phyloP scores from a whole-genome alignment of 2,797 vertebrate species.

The Centropyge bicolor region DNA sequence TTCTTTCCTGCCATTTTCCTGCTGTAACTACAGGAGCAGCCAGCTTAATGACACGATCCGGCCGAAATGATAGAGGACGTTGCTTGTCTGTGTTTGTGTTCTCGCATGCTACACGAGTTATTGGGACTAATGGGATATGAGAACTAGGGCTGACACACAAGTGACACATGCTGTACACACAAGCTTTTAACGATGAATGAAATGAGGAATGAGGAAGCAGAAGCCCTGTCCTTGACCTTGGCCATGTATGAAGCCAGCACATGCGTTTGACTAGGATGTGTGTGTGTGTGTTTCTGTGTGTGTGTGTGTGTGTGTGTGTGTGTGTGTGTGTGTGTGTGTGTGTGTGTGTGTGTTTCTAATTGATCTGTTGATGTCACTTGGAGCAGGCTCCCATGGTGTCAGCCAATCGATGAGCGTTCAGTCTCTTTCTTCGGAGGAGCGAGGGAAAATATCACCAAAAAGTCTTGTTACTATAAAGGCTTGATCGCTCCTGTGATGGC shows the following conservation, averaged over 20 bases:
- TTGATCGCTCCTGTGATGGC: background rate
- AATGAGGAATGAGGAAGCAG: slow-evolving; percentile 16
- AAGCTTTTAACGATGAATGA: slow-evolving; percentile 18
- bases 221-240: slow-evolving; percentile 62
- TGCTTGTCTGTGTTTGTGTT: slow-evolving; percentile 53
- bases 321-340: slow-evolving; percentile 19
- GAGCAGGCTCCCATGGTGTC: slow-evolving; percentile 40
- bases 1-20: slow-evolving; percentile 54
- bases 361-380: slow-evolving; percentile 76
- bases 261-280: slow-evolving; percentile 25
- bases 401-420: slow-evolving; percentile 46
- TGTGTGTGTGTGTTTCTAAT: slow-evolving; percentile 62
- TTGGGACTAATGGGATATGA: slow-evolving; percentile 49
- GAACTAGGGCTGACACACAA: slow-evolving; percentile 23
- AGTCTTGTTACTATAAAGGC: slow-evolving; percentile 21
- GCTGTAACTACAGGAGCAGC: slow-evolving; percentile 54
- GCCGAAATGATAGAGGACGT: slow-evolving; percentile 56
- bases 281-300: slow-evolving; percentile 12
- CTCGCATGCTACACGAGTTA: slow-evolving; percentile 26
- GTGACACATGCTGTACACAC: slow-evolving; percentile 2
- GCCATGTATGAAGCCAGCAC: slow-evolving; percentile 27
- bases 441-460: slow-evolving; percentile 32
- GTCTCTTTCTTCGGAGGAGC: slow-evolving; percentile 19
- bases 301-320: slow-evolving; percentile 46
- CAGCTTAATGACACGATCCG: slow-evolving; percentile 55